Evolutionary conservation across 1,140 invertebrate genomes (phyloP).

Genomic region (Ceratosolen solmsi): DNA sequence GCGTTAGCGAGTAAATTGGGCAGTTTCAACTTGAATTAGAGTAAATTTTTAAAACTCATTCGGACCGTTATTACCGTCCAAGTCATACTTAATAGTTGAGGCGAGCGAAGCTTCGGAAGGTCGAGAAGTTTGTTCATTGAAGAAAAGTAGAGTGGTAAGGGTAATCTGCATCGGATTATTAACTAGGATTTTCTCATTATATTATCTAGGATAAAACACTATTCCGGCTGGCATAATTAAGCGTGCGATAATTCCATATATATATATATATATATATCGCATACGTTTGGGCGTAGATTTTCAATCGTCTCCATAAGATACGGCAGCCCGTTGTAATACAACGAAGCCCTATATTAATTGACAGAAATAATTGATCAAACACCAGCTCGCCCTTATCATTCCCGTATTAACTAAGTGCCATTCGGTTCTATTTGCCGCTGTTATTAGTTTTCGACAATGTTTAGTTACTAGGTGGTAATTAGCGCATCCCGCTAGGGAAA

Average conservation of each 20-base stretch:
- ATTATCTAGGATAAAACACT: too few relatives aligned
- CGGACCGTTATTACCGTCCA: background rate
- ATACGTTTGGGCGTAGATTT: too few relatives aligned
- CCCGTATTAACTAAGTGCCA: background rate
- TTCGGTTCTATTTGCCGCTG: background rate
- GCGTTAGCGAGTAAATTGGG: background rate
- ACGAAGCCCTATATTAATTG: too few relatives aligned
- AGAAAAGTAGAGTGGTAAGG: background rate
- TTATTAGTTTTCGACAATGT: background rate
- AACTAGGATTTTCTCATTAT: too few relatives aligned
- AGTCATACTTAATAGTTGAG: background rate
- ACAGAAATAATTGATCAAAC: too few relatives aligned
- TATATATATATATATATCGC: too few relatives aligned
- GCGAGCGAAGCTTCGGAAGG: background rate
- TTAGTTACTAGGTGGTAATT: background rate
- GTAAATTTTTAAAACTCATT: conserved; percentile 1
- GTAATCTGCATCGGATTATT: background rate
- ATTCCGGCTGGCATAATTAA: too few relatives aligned
- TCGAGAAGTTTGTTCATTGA: background rate
- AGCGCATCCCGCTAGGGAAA: background rate
- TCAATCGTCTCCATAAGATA: too few relatives aligned
- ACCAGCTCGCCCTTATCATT: background rate
- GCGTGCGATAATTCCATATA: too few relatives aligned
- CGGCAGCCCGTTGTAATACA: too few relatives aligned
- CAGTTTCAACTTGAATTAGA: background rate